Evolutionary conservation across 2,888 invertebrate species (phyloP), one percentile per base, ranked within the genome.

Genomic region (Heteropelma amictum): DNA sequence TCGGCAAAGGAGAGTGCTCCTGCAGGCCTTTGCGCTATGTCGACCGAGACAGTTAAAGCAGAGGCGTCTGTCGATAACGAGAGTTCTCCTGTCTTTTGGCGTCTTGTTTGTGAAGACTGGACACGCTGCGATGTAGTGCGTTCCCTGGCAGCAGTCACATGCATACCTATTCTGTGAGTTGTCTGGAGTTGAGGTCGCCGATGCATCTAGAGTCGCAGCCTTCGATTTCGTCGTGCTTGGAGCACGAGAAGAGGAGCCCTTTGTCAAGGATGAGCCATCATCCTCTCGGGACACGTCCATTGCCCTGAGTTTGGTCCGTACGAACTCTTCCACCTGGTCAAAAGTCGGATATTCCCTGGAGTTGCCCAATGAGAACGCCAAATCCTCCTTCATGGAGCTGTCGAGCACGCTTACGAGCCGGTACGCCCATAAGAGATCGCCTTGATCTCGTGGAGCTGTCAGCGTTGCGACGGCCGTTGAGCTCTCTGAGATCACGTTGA

Each of bases 21-120:
- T 12, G 28, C 60, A 60, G 2, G 42, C 28, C 6, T 10, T 30
- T 2, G 5, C 42, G 10, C 30, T 42, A 17, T 60, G 60, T 1
- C 42, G 40, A 2, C 58, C 58, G 3, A 42, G 23, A 17, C 60
- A 60, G 30, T 60, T 60, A n/a, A 28, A 60, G 45, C 60, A 60
- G 1, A 42, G 42, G 19, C 60, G 17, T n/a, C 28, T 60, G n/a
- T 26, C 10, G 8, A 38, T 7, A 4, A 40, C 23, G 5, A 56
- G 38, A 3, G n/a, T 23, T 5, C 23, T 10, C 12, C 56, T 30
- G 1, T 38, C 21, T 4, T 10, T 23, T 2, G 56, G 38, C 4
- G 35, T 0, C 12, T n/a, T 14, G 12, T 4, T 23, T 5, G 7
- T 2, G 33, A 56, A 58, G 6, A n/a, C 26, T 1, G 10, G 26